Conservation (phyloP, 2,113 vertebrate species). For the Lagenorhynchus albirostris region DNA sequence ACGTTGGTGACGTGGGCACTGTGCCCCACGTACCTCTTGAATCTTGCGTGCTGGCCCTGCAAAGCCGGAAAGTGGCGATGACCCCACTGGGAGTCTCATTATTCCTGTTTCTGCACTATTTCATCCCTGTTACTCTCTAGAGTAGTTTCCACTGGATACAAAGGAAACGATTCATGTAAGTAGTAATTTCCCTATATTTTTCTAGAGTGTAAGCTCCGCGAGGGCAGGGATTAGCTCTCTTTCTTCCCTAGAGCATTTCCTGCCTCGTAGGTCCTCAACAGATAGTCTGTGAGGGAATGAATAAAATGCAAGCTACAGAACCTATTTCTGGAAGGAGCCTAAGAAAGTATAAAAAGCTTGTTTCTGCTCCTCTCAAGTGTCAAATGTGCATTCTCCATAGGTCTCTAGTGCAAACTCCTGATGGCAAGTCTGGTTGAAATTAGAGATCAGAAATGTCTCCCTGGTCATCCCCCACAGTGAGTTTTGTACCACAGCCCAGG, state of each 20-base stretch:
- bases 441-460: background rate
- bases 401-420: background rate
- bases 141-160: background rate
- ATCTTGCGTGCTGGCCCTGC: constrained; percentile 93
- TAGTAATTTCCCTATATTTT: background rate
- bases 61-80: background rate
- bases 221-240: background rate
- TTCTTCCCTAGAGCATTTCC: background rate
- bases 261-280: background rate
- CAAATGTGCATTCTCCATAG: background rate
- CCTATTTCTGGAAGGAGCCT: background rate
- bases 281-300: background rate
- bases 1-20: constrained; percentile 96
- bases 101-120: background rate
- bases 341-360: background rate
- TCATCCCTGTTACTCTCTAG: background rate
- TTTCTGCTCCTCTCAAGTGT: background rate
- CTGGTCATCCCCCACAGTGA: background rate
- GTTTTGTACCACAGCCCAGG: background rate
- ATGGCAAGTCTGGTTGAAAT: background rate
- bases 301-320: background rate
- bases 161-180: background rate
- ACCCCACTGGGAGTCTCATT: background rate
- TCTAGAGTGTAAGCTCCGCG: background rate
- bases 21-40: constrained; percentile 97